Evolutionary conservation across 2,113 vertebrate genomes (phyloP), one percentile per base, ranked within the genome.

Genomic region (Bothrops jararaca): DNA sequence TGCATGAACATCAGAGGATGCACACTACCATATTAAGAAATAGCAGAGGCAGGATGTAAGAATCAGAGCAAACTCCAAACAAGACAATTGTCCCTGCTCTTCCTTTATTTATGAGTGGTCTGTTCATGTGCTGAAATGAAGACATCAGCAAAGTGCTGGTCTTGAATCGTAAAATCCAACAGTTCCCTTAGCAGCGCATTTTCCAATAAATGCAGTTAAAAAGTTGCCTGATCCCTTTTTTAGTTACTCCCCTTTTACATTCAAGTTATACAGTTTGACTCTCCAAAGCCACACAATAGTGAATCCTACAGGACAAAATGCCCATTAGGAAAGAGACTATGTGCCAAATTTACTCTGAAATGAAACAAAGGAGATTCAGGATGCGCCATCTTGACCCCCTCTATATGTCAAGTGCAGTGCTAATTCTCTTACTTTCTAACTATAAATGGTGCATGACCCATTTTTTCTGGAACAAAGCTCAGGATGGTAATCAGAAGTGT

Each of bases 161-260:
- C 86, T 89, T 45, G 42, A 39, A 89, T 34, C 45, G 24, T 91
- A 39, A 56, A 20, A 91, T 91, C 42, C 0, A 0, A 42, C 34
- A 92, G 58, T 57, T 74, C 92, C 90, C 52, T 5, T 92, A 69
- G 86, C 92, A 89, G 86, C 4, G 87, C 52, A 8, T 23, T 3
- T 54, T 86, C 9, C 64, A 90, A 94, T 86, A 29, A 90, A 8
- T 54, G 34, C 29, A 52, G 88, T 45, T 80, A 34, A 39, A 57
- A 52, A 23, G 34, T 91, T 69, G 45, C 58, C 18, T 22, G 52
- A 7, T 48, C 50, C 57, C 52, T 7, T 58, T 91, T 4, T 0
- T 92, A 34, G 60, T 92, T 39, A 53, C 12, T 4, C 92, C 86
- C 26, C 29, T 89, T 94, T 90, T 12, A 85, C 90, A 91, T 54